These are phyloP conservation scores for Cybosia mesomella DNA, from an alignment of 2,888 invertebrate genomes.

Conservation along the genomic window DNA sequence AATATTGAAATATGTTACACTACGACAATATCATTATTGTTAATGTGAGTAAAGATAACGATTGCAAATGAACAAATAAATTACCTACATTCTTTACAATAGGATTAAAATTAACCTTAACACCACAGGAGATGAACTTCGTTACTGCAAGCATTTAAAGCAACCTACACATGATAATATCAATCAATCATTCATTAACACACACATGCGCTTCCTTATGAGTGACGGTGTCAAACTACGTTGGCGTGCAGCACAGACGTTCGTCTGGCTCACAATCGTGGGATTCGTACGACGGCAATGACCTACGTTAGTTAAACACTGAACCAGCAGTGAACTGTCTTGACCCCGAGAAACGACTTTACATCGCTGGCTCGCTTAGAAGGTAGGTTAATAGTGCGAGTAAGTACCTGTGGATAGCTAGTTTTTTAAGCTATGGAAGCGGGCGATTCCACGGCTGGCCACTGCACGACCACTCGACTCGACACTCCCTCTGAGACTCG, in stretches of 20 bases:
- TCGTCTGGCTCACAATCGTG: conserved; percentile 19
- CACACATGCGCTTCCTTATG: not conserved
- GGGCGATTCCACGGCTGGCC: conserved; percentile 28
- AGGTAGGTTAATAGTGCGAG: conserved; percentile 64
- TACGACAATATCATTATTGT: not conserved
- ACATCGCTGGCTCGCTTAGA: conserved; percentile 53
- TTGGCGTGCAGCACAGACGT: conserved; percentile 41
- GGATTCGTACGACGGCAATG: conserved; percentile 63
- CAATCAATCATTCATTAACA: conserved; percentile 24
- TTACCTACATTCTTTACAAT: not conserved
- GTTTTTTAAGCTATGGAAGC: conserved; percentile 24
- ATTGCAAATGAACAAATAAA: not conserved
- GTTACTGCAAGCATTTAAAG: not conserved
- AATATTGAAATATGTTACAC: not conserved
- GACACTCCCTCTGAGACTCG: conserved; percentile 65
- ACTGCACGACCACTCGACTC: conserved; percentile 66
- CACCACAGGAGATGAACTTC: not conserved
- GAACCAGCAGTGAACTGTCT: conserved; percentile 70
- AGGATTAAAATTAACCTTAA: not conserved
- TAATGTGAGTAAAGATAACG: not conserved
- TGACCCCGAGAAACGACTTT: conserved; percentile 61
- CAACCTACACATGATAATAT: not conserved
- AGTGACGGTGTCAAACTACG: conserved; percentile 21
- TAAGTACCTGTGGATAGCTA: conserved; percentile 46
- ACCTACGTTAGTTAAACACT: conserved; percentile 57